Percentiles rank a stretch among this genome's conserved stretches.
phyloP scores from a whole-genome alignment of 1,140 invertebrate genomes.

The Drosophila paulistorum region DNA sequence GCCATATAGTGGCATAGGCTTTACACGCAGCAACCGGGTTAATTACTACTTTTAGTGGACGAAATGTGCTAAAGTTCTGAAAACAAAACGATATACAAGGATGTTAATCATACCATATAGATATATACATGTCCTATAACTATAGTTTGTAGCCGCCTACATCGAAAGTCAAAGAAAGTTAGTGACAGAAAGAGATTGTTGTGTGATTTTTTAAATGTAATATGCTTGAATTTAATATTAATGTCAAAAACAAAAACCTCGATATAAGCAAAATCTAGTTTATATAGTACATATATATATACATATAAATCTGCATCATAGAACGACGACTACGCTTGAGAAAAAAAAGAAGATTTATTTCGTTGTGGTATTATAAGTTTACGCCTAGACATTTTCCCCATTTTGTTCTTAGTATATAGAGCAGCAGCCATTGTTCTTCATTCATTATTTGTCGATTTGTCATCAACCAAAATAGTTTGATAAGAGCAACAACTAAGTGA shows the following conservation, averaged over 20 bases:
- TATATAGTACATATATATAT: constrained; percentile 27
- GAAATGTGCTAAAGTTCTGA: constrained; percentile 68
- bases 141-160: constrained; percentile 69
- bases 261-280: constrained; percentile 40
- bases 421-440: constrained; percentile 25
- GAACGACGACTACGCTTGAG: constrained; percentile 64
- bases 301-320: constrained; percentile 41
- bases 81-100: constrained; percentile 30
- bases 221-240: constrained; percentile 74
- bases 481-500: constrained; percentile 51
- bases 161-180: constrained; percentile 58
- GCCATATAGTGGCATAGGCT: constrained; percentile 80
- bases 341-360: constrained; percentile 44
- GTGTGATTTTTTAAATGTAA: constrained; percentile 69
- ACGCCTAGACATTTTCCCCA: constrained; percentile 7
- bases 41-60: constrained; percentile 67
- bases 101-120: constrained; percentile 57
- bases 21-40: constrained; percentile 52
- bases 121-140: constrained; percentile 29
- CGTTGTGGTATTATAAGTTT: constrained; percentile 64
- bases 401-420: constrained; percentile 40
- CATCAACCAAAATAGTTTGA: constrained; percentile 63
- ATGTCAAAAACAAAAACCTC: constrained; percentile 13
- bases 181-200: constrained; percentile 60
- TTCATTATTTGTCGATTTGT: constrained; percentile 40